Evolutionary conservation across 2,797 vertebrate genomes (phyloP), one percentile per base, ranked within the genome.

Genomic region (Pampus argenteus): DNA sequence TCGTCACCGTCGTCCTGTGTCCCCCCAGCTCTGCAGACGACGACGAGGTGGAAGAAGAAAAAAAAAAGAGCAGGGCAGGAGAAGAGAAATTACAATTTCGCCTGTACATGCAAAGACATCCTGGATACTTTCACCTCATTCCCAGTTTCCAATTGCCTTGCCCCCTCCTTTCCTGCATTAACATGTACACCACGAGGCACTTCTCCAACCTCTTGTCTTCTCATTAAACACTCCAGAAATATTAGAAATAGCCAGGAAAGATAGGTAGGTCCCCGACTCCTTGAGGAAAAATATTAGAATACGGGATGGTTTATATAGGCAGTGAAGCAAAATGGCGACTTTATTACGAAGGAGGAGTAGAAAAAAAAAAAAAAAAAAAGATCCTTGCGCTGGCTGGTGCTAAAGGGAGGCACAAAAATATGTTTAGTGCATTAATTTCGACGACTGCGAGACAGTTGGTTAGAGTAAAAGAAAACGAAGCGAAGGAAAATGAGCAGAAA

Each of bases 241-340:
- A 59, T 62, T 4, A 79, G 63, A 90, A 90, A 92, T 75, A 78
- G 55, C 70, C 79, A 74, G 55, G 56, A 86, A 89, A 88, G 23
- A 75, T 59, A 81, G 61, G 68, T 56, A 90, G 74, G 61, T 88
- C 84, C 86, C 26, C 72, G 71, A 79, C 82, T 89, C 87, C 88
- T 90, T 78, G 79, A 85, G 80, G 80, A 80, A 90, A 89, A 92
- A 92, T 88, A 92, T 88, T 85, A 92, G 88, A 92, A 91, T 89
- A 93, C 90, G 90, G 91, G 87, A 90, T 89, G 93, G 90, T 95
- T 94, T 94, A 93, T 91, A 94, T 88, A 94, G 93, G 93, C 96
- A 95, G 92, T 94, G 94, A 95, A 95, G 96, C 96, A 97, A 97
- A 97, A 97, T 97, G 97, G 97, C 96, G 97, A 96, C 96, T 96